Percentiles rank a stretch among this genome's conserved stretches.
phyloP scores from a whole-genome alignment of 2,888 invertebrate genomes.

The Mesorhabditis spiculigera region DNA sequence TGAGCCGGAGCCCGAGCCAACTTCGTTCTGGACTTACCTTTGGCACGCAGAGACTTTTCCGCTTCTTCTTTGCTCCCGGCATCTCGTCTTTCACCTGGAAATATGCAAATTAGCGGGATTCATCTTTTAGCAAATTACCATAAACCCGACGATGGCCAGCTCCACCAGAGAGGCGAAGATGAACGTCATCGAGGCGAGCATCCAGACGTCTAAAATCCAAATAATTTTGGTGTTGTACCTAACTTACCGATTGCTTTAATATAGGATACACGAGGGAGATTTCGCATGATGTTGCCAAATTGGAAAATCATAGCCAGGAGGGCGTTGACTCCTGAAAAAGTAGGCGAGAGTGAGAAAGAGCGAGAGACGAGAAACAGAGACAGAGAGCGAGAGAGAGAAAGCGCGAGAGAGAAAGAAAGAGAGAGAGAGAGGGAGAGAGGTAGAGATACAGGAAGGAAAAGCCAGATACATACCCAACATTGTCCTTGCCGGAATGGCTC shows the following conservation, averaged over 20 bases:
- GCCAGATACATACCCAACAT: conserved; percentile 37
- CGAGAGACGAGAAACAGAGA: too few species aligned
- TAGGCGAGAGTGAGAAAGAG: neutral
- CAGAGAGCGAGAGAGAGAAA: too few species aligned
- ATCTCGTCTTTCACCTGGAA: conserved; percentile 24
- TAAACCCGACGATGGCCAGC: conserved; percentile 55
- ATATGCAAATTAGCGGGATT: conserved; percentile 34
- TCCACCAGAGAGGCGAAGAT: conserved; percentile 55
- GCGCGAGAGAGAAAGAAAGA: too few species aligned
- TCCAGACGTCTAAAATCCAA: conserved; percentile 51
- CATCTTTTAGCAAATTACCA: conserved; percentile 45
- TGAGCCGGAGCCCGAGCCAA: too few species aligned
- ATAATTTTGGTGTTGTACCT: neutral
- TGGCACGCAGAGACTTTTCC: conserved; percentile 4
- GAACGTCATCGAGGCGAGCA: conserved; percentile 56
- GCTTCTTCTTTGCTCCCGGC: neutral
- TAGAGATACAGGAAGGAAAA: too few species aligned
- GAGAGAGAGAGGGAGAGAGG: too few species aligned
- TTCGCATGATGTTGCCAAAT: conserved; percentile 53
- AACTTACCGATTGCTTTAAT: conserved; percentile 53
- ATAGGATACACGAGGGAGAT: conserved; percentile 56
- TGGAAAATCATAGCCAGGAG: conserved; percentile 55
- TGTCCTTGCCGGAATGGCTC: conserved; percentile 55
- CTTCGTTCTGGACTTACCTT: neutral
- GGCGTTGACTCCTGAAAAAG: conserved; percentile 42